Evolutionary conservation across 2,797 vertebrate genomes (phyloP).

Genomic region (Sandelia bainsii): DNA sequence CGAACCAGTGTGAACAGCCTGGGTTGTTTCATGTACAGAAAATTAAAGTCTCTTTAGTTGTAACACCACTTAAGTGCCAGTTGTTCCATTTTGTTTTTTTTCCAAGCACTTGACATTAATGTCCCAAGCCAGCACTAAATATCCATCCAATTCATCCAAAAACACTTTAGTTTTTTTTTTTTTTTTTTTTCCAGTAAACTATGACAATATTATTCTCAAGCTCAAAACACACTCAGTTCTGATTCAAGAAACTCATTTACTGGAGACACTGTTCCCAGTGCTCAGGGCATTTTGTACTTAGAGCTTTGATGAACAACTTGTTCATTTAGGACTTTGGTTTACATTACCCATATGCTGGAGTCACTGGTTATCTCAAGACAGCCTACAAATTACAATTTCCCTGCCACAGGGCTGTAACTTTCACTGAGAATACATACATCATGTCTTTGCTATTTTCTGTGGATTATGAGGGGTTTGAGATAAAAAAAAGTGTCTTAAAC

Average conservation of each 20-base stretch:
- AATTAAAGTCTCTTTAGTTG: not conserved
- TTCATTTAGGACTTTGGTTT: constrained; percentile 38
- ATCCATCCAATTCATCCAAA: constrained; percentile 16
- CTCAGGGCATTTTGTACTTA: constrained; percentile 30
- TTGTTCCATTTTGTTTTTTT: not conserved
- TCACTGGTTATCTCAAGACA: constrained; percentile 24
- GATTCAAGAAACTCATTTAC: constrained; percentile 42
- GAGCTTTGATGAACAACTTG: constrained; percentile 52
- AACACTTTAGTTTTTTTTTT: no score
- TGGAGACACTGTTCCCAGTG: constrained; percentile 17
- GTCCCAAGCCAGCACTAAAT: not conserved
- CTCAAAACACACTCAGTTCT: constrained; percentile 8
- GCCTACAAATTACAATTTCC: constrained; percentile 22
- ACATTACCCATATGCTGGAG: constrained; percentile 16
- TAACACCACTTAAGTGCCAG: not conserved
- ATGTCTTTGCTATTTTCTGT: constrained; percentile 11
- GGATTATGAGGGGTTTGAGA: not conserved
- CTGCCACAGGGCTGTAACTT: not conserved
- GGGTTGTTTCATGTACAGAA: not conserved
- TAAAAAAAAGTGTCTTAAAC: not conserved
- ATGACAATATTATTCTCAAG: constrained; percentile 18
- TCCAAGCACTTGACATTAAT: not conserved
- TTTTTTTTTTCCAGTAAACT: no score
- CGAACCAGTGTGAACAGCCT: no score
- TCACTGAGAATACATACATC: not conserved